Evolutionary conservation across 1,140 invertebrate species (phyloP).

Genomic region (Drosophila dunni): DNA sequence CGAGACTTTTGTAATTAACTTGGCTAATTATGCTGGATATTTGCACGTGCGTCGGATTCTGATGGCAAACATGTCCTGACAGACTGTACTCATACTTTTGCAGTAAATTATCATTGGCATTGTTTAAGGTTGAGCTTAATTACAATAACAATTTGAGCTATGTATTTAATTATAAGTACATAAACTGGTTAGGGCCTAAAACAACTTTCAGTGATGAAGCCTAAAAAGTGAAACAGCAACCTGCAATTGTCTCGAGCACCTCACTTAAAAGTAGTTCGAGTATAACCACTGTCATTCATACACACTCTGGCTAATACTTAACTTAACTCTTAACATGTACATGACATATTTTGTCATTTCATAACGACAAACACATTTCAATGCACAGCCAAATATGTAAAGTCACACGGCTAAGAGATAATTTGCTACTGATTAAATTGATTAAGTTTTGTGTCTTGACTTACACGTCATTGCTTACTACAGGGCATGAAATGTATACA

Average conservation of each 20-base stretch:
- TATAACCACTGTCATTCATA: slow-evolving; percentile 12
- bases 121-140: slow-evolving; percentile 57
- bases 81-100: slow-evolving; percentile 23
- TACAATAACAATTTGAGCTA: slow-evolving; percentile 67
- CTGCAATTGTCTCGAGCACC: slow-evolving; percentile 51
- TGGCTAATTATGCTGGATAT: slow-evolving; percentile 73
- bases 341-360: slow-evolving; percentile 39
- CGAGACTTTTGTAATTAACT: slow-evolving; percentile 75
- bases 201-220: slow-evolving; percentile 66
- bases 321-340: slow-evolving; percentile 16
- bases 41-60: slow-evolving; percentile 62
- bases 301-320: not conserved
- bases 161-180: slow-evolving; percentile 56
- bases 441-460: too few species aligned
- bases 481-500: not conserved
- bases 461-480: not conserved
- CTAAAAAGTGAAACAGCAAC: slow-evolving; percentile 61
- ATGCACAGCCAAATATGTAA: slow-evolving; percentile 6
- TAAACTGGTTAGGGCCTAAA: slow-evolving; percentile 57
- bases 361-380: slow-evolving; percentile 35
- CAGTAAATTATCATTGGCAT: slow-evolving; percentile 26
- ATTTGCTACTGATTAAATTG: too few species aligned
- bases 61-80: slow-evolving; percentile 20
- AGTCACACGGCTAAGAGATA: too few species aligned
- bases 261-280: not conserved